A percentile compares a stretch with the other conserved stretches of the same genome.
phyloP scores from a whole-genome alignment of 2,888 invertebrate genomes.

The Stictocephala bisonia region DNA sequence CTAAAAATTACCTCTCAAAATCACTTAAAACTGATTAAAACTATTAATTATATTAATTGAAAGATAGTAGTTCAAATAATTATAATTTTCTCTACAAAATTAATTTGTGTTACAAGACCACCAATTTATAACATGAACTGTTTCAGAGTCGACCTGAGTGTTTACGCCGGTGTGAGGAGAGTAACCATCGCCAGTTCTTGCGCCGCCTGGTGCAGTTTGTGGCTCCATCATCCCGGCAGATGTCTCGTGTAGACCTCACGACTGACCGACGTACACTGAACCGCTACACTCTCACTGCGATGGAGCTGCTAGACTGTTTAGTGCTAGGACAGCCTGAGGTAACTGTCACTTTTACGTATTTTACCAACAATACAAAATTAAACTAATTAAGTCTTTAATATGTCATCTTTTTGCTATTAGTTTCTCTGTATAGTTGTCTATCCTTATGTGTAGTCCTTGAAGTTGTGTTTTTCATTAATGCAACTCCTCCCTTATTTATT shows the following conservation, averaged over 20 bases:
- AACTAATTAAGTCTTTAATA: not conserved
- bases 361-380: not conserved
- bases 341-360: not conserved
- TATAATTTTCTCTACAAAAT: too few relatives aligned
- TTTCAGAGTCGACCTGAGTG: constrained; percentile 67
- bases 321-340: constrained; percentile 70
- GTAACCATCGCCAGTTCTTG: constrained; percentile 74
- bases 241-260: constrained; percentile 84
- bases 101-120: too few relatives aligned
- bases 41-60: too few relatives aligned
- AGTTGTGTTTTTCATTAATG: too few relatives aligned
- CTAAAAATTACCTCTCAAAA: too few relatives aligned
- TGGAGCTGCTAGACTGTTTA: constrained; percentile 80
- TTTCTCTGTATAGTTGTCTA: too few relatives aligned
- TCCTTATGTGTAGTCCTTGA: too few relatives aligned
- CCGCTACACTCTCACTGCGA: constrained; percentile 65
- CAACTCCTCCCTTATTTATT: too few relatives aligned
- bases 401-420: constrained; percentile 25
- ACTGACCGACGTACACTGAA: constrained; percentile 61
- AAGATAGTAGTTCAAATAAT: too few relatives aligned
- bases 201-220: constrained; percentile 85
- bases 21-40: too few relatives aligned
- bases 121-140: too few relatives aligned
- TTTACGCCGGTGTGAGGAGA: constrained; percentile 73
- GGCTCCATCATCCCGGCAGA: constrained; percentile 88